Evolutionary conservation across 2,113 vertebrate genomes (phyloP), one percentile per base, ranked within the genome.

Genomic region (Amia ocellicauda): DNA sequence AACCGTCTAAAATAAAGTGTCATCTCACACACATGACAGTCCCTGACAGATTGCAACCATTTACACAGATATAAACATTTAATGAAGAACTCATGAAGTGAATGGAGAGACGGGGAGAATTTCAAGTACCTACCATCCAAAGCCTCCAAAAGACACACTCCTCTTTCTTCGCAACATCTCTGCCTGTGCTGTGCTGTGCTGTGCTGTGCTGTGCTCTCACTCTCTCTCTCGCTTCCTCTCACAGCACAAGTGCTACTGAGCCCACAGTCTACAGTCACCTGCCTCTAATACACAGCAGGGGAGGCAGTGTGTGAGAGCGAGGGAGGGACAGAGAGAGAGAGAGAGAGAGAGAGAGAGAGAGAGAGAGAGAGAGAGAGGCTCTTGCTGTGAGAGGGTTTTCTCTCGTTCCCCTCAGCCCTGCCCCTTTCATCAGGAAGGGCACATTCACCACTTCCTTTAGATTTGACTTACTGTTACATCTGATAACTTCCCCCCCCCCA

Each of bases 121-220:
- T n/a, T n/a, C n/a, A n/a, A n/a, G 68, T 70, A 89, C 90, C 77
- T 80, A 90, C 90, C 90, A 90, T 80, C 89, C 86, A 0, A 85
- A 91, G 67, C 90, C 90, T 61, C 89, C 89, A 58, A 91, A 91
- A 67, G 90, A 91, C 73, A 91, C 80, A 1, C 90, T 91, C 72
- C 90, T 86, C 66, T 89, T 91, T 31, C 90, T 86, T 68, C 83
- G 75, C 77, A 89, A 89, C 89, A 91, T 90, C 72, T 1, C 31
- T 56, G 31, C 31, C n/a, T n/a, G n/a, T 36, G 31, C 31, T 36
- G 5, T 36, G n/a, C n/a, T n/a, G n/a, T n/a, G n/a, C n/a, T n/a
- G 31, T 36, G 31, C 31, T 36, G 31, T 1, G 31, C 31, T 36
- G 31, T 11, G 11, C 31, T 36, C 31, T n/a, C n/a, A n/a, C n/a